Base-by-base conservation (phyloP, 2,888 invertebrate species). In the Neoitamus cyanurus region DNA sequence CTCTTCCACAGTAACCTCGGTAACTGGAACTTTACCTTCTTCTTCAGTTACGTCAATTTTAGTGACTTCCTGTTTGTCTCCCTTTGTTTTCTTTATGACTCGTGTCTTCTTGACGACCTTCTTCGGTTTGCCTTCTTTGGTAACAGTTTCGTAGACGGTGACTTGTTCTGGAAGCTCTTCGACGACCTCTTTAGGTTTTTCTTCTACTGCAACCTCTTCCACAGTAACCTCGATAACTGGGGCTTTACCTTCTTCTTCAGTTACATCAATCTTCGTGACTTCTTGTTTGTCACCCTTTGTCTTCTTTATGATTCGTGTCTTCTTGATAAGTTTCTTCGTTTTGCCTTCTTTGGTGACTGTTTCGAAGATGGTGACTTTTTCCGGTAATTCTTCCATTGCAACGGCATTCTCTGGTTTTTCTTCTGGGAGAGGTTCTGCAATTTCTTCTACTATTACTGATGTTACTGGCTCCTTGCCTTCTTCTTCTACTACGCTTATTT, bases 31-130 rank as follows among this genome's bases (percentile, higher is more conserved):
- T 85, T 90, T 89, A 15, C 89, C 91, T 86, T 91, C 92, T 88
- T 91, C 90, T 85, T 89, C 89, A n/a, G 91, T 89, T 9, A 91
- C 91, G 20, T 90, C 88, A 68, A 91, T 90, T 88, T 90, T 90
- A 2, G 91, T 91, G 15, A 90, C 88, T 87, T 92, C 90, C 69
- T 90, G 88, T 88, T 90, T 90, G 83, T 87, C 86, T 78, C 90
- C 92, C 87, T 88, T 90, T 3, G 88, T 88, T 88, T 90, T 91
- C 85, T 88, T 90, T 84, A 90, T 89, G 6, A 88, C 88, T 28
- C 90, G 88, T 58, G 89, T 90, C 83, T 90, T 90, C 15, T 88
- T 88, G 15, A 88, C 88, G 87, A 89, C 89, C 88, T 90, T 88
- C 87, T 89, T 87, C 72, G 88, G 70, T 85, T 87, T 87, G 85